These are phyloP conservation scores for Poeciliopsis turneri DNA, from an alignment of 2,797 vertebrate genomes.

Conservation along the genomic window DNA sequence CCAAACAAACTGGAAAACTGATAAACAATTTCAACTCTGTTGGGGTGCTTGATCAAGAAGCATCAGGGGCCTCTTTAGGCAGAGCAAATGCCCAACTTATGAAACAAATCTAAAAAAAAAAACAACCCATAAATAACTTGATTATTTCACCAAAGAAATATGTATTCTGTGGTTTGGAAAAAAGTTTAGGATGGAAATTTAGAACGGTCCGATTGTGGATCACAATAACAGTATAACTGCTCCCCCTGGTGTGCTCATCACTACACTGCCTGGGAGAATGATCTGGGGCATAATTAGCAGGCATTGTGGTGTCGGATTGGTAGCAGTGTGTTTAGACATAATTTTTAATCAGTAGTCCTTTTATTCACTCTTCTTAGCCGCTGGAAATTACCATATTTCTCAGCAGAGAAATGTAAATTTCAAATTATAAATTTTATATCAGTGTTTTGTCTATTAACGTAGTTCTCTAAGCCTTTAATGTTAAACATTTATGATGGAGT, in stretches of 20 bases:
- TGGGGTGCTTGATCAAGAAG: constrained; percentile 64
- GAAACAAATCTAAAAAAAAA: constrained; percentile 41
- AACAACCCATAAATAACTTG: constrained; percentile 24
- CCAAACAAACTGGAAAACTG: constrained; percentile 29
- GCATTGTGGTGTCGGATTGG: constrained; percentile 54
- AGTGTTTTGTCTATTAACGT: constrained; percentile 22
- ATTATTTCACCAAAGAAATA: constrained; percentile 81
- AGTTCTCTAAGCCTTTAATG: constrained; percentile 12
- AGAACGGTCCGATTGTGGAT: constrained; percentile 45
- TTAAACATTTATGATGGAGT: constrained; percentile 34
- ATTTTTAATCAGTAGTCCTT: constrained; percentile 36
- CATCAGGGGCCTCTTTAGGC: constrained; percentile 68
- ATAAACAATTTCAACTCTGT: constrained; percentile 33
- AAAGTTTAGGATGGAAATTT: constrained; percentile 68
- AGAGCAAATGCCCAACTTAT: constrained; percentile 60
- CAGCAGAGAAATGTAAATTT: constrained; percentile 1
- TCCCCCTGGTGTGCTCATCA: constrained; percentile 91
- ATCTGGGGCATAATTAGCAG: constrained; percentile 60
- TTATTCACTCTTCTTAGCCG: constrained; percentile 45
- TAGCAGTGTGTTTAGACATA: constrained; percentile 43
- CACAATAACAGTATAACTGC: constrained; percentile 87
- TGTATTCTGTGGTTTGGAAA: constrained; percentile 67
- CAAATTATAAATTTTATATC: constrained; percentile 42
- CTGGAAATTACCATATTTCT: constrained; percentile 11
- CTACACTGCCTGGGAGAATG: constrained; percentile 72